Base-by-base conservation (phyloP, 2,888 invertebrate species). In the Listrodromus nycthemerus region DNA sequence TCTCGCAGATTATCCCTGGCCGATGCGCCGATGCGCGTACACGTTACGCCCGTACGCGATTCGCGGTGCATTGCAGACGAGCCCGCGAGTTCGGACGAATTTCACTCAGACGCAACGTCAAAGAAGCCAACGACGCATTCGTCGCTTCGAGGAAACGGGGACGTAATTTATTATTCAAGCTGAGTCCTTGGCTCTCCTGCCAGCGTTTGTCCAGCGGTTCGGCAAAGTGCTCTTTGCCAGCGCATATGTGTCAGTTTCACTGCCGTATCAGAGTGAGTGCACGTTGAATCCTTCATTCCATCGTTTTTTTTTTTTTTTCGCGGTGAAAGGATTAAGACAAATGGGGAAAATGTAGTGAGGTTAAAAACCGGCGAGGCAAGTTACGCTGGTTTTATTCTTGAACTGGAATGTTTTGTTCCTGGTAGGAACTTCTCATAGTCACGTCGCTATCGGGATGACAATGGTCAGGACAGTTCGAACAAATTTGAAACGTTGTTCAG, bases 41-140 rank as follows among this genome's bases (percentile, higher is more conserved):
- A 33, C 16, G 24, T 30, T 58, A 37, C 24, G 41, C 27, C 16
- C 41, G 21, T 69, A 75, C 75, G 61, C 69, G 21, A 63, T 74
- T 69, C 37, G 45, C 61, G 63, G 52, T 65, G 73, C 65, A 81
- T 37, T 50, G 75, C 81, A 10, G 63, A 30, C 48, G 65, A 65
- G 27, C 6, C 19, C 33, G 65, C 33, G 70, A 58, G 70, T 55
- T 55, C 73, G 61, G 45, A 70, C n/a, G 2, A 61, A 24, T 65
- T 65, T 21, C 65, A 33, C 75, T 21, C 74, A 50, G 61, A 10
- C 33, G 48, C 45, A 45, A 24, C 69, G 83, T 85, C 85, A 85
- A 85, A 83, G 81, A 71, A 85, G 67, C 70, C 75, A 77, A 76
- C 48, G 37, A 78, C 67, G 61, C 79, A 85, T 85, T 83, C 78